These are phyloP conservation scores for Mormyrus proboscirostris DNA, from an alignment of 2,797 vertebrate species.

Conservation along the genomic window DNA sequence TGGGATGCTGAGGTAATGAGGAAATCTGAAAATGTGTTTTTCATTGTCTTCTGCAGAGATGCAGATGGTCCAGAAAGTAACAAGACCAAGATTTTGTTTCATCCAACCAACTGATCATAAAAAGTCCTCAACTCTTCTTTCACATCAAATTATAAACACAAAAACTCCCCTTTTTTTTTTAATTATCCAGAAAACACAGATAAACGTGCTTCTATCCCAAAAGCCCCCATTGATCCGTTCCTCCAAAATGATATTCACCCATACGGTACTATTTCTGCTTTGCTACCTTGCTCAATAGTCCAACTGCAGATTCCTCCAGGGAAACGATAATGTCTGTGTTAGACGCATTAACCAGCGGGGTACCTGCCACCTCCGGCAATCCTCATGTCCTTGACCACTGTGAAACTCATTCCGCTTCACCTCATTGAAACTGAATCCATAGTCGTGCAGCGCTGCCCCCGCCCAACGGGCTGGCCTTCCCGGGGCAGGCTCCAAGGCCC, in stretches of 20 bases:
- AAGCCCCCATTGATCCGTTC: background rate
- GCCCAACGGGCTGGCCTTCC: background rate
- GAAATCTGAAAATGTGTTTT: background rate
- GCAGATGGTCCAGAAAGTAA: background rate
- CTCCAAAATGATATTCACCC: background rate
- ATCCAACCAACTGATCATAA: background rate
- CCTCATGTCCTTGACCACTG: background rate
- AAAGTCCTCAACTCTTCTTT: background rate
- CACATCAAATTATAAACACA: background rate
- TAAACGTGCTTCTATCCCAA: background rate
- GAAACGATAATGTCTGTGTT: background rate
- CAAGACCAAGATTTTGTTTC: background rate
- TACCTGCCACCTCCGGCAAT: background rate
- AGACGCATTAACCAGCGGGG: background rate
- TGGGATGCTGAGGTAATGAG: constrained; percentile 30
- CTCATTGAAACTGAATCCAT: background rate
- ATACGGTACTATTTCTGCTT: background rate
- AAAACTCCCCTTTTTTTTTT: constrained; percentile 29
- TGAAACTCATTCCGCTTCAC: background rate
- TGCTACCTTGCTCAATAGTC: background rate
- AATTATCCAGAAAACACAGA: background rate
- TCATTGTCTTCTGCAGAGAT: background rate
- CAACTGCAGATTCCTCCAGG: background rate
- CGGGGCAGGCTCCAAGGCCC: background rate
- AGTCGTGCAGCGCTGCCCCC: background rate